Evolutionary conservation across 2,888 invertebrate genomes (phyloP), one percentile per base, ranked within the genome.

Genomic region (Troilus luridus): DNA sequence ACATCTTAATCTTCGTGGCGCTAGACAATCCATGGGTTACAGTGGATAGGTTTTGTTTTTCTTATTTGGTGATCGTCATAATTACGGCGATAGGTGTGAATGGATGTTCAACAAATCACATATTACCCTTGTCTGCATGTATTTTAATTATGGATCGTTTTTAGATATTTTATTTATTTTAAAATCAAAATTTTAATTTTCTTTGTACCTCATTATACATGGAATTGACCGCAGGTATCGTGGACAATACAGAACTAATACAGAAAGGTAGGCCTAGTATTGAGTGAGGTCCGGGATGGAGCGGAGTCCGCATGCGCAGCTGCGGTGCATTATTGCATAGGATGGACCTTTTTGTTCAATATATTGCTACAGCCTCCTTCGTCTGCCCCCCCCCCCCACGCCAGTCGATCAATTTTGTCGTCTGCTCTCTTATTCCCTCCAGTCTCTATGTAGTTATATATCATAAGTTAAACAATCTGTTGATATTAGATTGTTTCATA

Each of bases 341-440:
- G 85, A 85, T 85, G 56, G 56, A 21, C 72, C 85, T 85, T 85
- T 85, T 54, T 85, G 85, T 85, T 85, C 85, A 85, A 85, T 85
- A 85, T 85, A 85, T 56, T 56, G 54, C 56, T 85, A 85, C 85
- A 85, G 85, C 85, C 85, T 85, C 85, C 81, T 81, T 81, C 81
- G 19, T 81, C 81, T 81, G 54, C 56, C n/a, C 0, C 56, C 0
- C 21, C 2, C 11, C 17, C n/a, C n/a, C 21, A 5, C 19, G 21
- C 27, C 72, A 72, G 21, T 17, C 85, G 72, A 77, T 77, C 72
- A 77, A 77, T 77, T 77, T 77, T 77, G 72, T 77, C 72, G 72
- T 77, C 72, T 77, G 72, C 17, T 77, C 72, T 41, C 72, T 77
- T 77, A 41, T 77, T 41, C 72, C 17, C 10, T 41, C 24, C 72